Evolutionary conservation across 2,797 vertebrate species (phyloP), one percentile per base, ranked within the genome.

Genomic region (Hippocampus kuda): DNA sequence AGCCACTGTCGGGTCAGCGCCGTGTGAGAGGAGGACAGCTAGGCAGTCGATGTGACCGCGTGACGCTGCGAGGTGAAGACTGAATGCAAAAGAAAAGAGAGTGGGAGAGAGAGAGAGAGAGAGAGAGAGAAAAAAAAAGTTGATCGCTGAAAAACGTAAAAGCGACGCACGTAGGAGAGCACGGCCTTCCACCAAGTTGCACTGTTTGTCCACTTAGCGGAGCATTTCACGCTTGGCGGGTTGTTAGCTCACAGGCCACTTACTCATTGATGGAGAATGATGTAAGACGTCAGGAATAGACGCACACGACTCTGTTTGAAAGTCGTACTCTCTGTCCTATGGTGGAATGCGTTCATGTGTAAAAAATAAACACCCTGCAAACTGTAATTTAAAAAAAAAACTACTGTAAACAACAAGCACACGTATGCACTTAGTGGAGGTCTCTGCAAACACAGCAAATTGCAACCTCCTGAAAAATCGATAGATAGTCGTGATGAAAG

Each of bases 1-100:
- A 65, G 91, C 89, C 75, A 92, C 77, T 48, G 94, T 88, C 75
- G 93, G 89, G 74, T 99, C 97, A 44, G 88, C 91, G 66, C 94
- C 95, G 4, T 98, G 96, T 8, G 93, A 81, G 76, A 98, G 80
- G 86, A 99, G 95, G 70, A 91, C 88, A 68, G 91, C 90, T 13
- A 99, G 92, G 72, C 95, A 98, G 54, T 98, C 97, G 4, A 82
- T 83, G 18, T 94, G 93, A 51, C 97, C 97, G 44, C 92, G 95
- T 0, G 86, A 85, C 51, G 94, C 94, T 64, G 96, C 95, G 71
- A 94, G 89, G 77, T 99, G 97, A 76, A 99, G 94, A 67, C 97
- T 99, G 51, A 61, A 49, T 13, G 64, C 71, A 68, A 75, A 41
- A 24, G 53, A 66, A 70, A 44, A 65, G 24, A 70, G 42, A 67